These are phyloP conservation scores for Hippocampus kuda DNA, from an alignment of 2,797 vertebrate species.

Conservation along the genomic window DNA sequence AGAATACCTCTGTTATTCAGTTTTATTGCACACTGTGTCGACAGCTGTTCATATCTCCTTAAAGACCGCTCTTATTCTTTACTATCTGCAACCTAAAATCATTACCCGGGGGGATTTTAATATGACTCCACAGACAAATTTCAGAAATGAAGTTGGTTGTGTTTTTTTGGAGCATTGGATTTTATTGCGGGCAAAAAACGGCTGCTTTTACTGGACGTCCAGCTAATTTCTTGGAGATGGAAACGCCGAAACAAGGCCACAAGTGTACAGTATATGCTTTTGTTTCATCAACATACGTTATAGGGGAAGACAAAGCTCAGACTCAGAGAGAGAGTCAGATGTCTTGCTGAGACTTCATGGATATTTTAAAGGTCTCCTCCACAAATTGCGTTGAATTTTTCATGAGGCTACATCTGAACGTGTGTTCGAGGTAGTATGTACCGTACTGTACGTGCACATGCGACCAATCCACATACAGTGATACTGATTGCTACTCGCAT, in stretches of 20 bases:
- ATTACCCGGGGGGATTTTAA: background rate
- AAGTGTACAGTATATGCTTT: background rate
- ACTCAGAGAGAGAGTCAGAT: slow-evolving; percentile 31
- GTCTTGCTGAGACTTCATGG: slow-evolving; percentile 42
- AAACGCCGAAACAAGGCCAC: background rate
- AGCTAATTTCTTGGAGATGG: too few relatives aligned
- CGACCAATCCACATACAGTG: background rate
- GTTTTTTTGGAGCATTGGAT: background rate
- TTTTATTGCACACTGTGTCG: background rate
- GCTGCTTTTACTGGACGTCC: too few relatives aligned
- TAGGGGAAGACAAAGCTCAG: slow-evolving; percentile 4
- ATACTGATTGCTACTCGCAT: too few relatives aligned
- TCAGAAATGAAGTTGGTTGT: background rate
- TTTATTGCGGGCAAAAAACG: too few relatives aligned
- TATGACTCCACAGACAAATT: background rate
- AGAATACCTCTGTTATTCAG: background rate
- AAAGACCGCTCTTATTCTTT: background rate
- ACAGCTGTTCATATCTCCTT: background rate
- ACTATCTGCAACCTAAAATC: background rate
- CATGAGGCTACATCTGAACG: slow-evolving; percentile 38
- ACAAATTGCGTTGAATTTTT: slow-evolving; percentile 44
- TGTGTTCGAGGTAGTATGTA: slow-evolving; percentile 16
- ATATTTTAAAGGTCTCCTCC: slow-evolving; percentile 53
- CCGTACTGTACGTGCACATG: background rate
- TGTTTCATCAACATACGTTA: slow-evolving; percentile 6